phyloP scores from a whole-genome alignment of 2,888 invertebrate species.

The Apeira syringaria region DNA sequence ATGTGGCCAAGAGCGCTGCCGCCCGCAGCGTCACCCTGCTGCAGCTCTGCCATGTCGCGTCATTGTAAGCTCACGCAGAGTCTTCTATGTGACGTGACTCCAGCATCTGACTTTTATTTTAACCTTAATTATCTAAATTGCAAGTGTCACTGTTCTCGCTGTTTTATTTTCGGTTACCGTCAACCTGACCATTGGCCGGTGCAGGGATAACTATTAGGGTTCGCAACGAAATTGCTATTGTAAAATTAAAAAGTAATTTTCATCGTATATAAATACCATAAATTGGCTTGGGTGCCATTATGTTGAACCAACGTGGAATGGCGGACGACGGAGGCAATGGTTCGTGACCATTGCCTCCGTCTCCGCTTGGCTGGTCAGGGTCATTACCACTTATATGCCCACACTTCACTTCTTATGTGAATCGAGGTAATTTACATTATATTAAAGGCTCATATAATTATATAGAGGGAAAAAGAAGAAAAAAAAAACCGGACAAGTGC shows the following conservation, averaged over 20 bases:
- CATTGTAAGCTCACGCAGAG: slow-evolving; percentile 44
- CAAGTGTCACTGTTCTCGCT: no score
- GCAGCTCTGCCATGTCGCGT: slow-evolving; percentile 56
- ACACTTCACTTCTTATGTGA: slow-evolving; percentile 6
- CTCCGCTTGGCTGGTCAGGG: slow-evolving; percentile 23
- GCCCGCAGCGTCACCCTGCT: slow-evolving; percentile 53
- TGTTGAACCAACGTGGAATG: slow-evolving; percentile 54
- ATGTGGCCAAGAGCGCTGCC: slow-evolving; percentile 53
- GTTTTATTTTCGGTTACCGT: no score
- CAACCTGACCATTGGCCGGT: no score
- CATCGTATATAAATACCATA: slow-evolving; percentile 35
- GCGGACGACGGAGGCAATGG: slow-evolving; percentile 53
- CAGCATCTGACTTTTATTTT: slow-evolving; percentile 61
- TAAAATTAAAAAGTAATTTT: not conserved
- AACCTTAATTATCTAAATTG: slow-evolving; percentile 60
- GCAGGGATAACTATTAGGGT: no score
- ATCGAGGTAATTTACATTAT: no score
- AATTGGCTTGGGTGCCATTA: slow-evolving; percentile 51
- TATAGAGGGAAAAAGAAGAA: no score
- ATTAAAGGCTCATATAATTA: no score
- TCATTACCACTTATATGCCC: slow-evolving; percentile 17
- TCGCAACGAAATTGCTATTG: no score
- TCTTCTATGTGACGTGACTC: slow-evolving; percentile 46
- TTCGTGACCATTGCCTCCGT: slow-evolving; percentile 63
- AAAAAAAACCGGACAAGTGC: no score